phyloP scores from a whole-genome alignment of 2,113 vertebrate species.

The Agapornis roseicollis region DNA sequence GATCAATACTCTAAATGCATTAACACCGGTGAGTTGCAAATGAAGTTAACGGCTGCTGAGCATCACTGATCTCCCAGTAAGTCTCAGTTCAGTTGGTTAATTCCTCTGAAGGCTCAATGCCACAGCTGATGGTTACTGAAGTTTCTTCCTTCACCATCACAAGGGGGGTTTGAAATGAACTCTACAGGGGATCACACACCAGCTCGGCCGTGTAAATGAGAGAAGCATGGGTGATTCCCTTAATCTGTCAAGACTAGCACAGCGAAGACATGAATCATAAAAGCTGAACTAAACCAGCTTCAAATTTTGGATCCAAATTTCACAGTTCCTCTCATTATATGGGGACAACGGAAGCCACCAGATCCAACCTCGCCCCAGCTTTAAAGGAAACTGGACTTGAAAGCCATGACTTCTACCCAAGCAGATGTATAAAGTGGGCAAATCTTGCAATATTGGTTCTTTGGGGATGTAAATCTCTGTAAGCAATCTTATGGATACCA shows the following conservation, averaged over 20 bases:
- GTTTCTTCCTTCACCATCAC: constrained; percentile 40
- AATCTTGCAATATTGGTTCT: background rate
- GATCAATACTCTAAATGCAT: constrained; percentile 67
- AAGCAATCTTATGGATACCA: background rate
- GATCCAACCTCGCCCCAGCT: background rate
- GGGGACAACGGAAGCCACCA: background rate
- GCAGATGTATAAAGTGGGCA: background rate
- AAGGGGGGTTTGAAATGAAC: constrained; percentile 30
- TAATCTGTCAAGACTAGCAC: constrained; percentile 45
- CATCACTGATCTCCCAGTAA: constrained; percentile 59
- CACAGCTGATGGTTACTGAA: constrained; percentile 66
- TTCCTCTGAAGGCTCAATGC: constrained; percentile 69
- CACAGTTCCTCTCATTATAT: background rate
- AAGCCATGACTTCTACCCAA: background rate
- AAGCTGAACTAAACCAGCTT: constrained; percentile 41
- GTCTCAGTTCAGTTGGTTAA: constrained; percentile 62
- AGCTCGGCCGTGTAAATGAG: constrained; percentile 51
- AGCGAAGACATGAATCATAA: constrained; percentile 36
- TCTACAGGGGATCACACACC: constrained; percentile 38
- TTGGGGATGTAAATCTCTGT: background rate
- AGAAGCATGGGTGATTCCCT: constrained; percentile 51
- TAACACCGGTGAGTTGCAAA: constrained; percentile 66
- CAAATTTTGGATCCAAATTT: background rate
- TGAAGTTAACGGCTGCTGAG: constrained; percentile 61
- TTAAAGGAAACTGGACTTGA: background rate